A percentile compares a stretch with the other conserved stretches of the same genome.
These are phyloP conservation scores for Falco novaeseelandiae DNA, from an alignment of 2,797 vertebrate genomes.

Conservation along the genomic window DNA sequence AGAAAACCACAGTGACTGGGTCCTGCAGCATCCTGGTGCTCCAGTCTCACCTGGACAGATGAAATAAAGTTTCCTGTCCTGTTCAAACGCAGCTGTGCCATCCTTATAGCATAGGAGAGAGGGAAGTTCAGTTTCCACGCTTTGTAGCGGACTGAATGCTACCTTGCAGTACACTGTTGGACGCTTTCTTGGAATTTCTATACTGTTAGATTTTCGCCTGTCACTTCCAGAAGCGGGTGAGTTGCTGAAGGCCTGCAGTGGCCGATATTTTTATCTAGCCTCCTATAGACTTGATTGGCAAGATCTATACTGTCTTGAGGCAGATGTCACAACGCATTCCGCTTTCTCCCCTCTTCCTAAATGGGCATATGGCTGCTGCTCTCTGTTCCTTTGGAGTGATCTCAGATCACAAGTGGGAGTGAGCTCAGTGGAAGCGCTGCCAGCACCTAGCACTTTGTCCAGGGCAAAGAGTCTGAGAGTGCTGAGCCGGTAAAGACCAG, in stretches of 20 bases:
- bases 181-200: background rate
- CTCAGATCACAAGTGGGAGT: background rate
- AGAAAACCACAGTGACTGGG: background rate
- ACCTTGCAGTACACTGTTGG: accelerated
- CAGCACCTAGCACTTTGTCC: background rate
- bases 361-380: background rate
- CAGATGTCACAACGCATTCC: constrained; percentile 17
- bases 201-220: background rate
- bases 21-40: background rate
- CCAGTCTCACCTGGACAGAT: background rate
- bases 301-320: background rate
- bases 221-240: background rate
- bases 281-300: background rate
- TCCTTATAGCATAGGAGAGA: background rate
- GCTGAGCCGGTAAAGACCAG: background rate
- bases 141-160: background rate
- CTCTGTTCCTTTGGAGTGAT: background rate
- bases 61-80: background rate
- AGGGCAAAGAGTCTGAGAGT: background rate
- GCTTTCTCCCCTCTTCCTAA: constrained; percentile 25
- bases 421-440: background rate
- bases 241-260: background rate
- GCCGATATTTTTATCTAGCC: background rate
- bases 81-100: background rate
- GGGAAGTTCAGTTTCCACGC: background rate